Evolutionary conservation across 2,113 vertebrate genomes (phyloP), one percentile per base, ranked within the genome.

Genomic region (Brevimyrus niger): DNA sequence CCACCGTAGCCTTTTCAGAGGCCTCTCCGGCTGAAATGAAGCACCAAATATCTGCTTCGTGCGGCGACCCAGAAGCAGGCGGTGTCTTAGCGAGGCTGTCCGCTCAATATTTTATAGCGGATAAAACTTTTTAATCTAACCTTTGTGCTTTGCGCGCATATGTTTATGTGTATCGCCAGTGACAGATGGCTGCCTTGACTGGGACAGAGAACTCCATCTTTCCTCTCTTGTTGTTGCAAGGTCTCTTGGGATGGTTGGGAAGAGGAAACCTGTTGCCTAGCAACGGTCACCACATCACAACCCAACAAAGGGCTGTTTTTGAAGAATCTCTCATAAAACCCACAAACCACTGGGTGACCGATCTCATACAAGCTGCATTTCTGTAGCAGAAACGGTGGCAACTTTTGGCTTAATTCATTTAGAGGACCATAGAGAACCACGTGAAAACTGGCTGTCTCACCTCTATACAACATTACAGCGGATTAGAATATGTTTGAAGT

Each of bases 241-340:
- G 94, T 93, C 92, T 92, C 91, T 76, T 91, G 93, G 93, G 94
- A 95, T 93, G 90, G 92, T 91, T 90, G 92, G 90, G 90, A 89
- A 93, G 90, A 92, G 3, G n/a, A 90, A 93, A 90, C 90, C 91
- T 91, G 92, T 96, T 94, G 92, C 97, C 94, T 97, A 96, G 97
- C 96, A 97, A 96, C 95, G 17, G 90, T 91, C 89, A 42, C 90
- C 93, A 86, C 90, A 90, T 86, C 17, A 88, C 92, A 92, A 92
- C 58, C 91, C 89, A 87, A 8, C 86, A 65, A 35, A 92, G 93
- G 93, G 92, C 90, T 92, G 44, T 93, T 88, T 91, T 90, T 31
- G 53, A 92, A 91, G 92, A 88, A 0, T 8, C 89, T 9, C 47
- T 90, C 80, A 42, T 65, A 86, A 61, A 91, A 65, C 82, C 84